Conservation (phyloP, 2,888 invertebrate species). For the Agrotis exclamationis region DNA sequence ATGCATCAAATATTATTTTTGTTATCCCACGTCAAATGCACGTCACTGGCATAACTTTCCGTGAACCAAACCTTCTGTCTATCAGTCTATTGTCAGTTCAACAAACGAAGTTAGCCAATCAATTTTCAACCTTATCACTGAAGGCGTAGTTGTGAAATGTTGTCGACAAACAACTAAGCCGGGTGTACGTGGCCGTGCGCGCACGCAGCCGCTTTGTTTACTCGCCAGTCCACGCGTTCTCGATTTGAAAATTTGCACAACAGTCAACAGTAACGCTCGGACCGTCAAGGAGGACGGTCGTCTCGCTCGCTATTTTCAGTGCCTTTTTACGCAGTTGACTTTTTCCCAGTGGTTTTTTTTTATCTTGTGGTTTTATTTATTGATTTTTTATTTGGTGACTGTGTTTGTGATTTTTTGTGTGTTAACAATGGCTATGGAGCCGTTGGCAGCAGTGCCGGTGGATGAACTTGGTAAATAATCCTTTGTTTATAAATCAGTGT, state of each 20-base stretch:
- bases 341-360: slow-evolving; percentile 31
- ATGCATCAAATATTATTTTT: slow-evolving; percentile 13
- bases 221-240: slow-evolving; percentile 70
- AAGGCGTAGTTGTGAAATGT: slow-evolving; percentile 3
- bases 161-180: neutral
- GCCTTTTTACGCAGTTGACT: slow-evolving; percentile 57
- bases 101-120: neutral
- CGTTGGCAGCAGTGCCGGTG: slow-evolving; percentile 60
- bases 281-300: slow-evolving; percentile 75
- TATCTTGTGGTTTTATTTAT: neutral
- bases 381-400: slow-evolving; percentile 20
- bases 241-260: slow-evolving; percentile 70
- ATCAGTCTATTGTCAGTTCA: slow-evolving; percentile 49
- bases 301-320: slow-evolving; percentile 3
- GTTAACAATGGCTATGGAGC: slow-evolving; percentile 64
- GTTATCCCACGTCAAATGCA: slow-evolving; percentile 17
- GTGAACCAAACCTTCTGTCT: slow-evolving; percentile 52
- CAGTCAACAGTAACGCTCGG: slow-evolving; percentile 79
- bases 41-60: slow-evolving; percentile 35
- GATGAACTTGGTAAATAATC: slow-evolving; percentile 64
- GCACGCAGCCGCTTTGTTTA: slow-evolving; percentile 71
- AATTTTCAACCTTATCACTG: neutral
- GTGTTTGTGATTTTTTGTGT: slow-evolving; percentile 16
- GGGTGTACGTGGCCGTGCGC: slow-evolving; percentile 56
- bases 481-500: slow-evolving; percentile 48